These are phyloP conservation scores for Osmerus mordax DNA, from an alignment of 2,113 vertebrate species.

Conservation along the genomic window DNA sequence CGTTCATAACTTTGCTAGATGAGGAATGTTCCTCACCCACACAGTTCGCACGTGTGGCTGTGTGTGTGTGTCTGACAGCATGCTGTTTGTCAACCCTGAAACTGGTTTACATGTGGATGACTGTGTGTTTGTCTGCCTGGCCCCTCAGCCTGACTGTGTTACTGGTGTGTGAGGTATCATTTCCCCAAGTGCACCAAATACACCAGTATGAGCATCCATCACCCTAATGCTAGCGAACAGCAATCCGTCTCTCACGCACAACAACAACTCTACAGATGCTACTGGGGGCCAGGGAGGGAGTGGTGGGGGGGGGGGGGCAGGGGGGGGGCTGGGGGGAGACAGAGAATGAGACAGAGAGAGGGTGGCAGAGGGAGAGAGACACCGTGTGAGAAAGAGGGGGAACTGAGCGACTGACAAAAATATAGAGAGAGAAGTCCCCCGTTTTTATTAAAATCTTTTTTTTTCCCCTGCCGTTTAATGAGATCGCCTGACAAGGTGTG, in stretches of 20 bases:
- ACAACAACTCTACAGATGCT: conserved; percentile 7
- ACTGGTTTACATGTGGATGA: background rate
- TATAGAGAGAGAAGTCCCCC: background rate
- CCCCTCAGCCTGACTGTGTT: too few relatives aligned
- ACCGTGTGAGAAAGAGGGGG: background rate
- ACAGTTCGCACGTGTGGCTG: background rate
- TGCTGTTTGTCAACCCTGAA: too few relatives aligned
- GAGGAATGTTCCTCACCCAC: background rate
- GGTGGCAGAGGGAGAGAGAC: background rate
- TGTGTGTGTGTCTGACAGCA: conserved; percentile 3
- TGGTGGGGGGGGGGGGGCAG: too few relatives aligned
- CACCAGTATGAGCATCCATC: conserved; percentile 28
- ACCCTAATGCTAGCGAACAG: conserved; percentile 8
- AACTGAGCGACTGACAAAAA: background rate
- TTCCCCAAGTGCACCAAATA: too few relatives aligned
- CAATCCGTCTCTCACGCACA: background rate
- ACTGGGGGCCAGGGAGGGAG: background rate
- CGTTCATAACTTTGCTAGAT: background rate
- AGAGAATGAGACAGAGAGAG: background rate
- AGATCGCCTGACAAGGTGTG: conserved; percentile 49
- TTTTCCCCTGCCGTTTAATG: conserved; percentile 43
- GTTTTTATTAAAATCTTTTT: conserved; percentile 45
- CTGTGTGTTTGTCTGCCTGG: background rate
- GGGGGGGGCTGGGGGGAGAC: too few relatives aligned
- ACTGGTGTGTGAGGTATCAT: too few relatives aligned